Conservation (phyloP, 2,113 vertebrate genomes). For the Oreochromis spilurus region DNA sequence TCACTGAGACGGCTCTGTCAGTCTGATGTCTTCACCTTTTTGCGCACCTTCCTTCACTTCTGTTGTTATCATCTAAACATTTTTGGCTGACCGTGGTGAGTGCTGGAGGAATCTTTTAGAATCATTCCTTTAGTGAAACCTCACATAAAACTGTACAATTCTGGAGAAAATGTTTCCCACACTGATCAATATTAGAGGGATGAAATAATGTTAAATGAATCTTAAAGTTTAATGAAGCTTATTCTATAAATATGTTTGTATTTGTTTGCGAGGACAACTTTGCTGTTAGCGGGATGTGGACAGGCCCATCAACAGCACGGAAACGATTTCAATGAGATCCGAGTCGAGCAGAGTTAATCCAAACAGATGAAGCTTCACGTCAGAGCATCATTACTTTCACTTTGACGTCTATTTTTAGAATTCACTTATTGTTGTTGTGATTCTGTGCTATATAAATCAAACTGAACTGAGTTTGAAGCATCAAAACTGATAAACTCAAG, state of each 20-base stretch:
- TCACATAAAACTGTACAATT: not conserved
- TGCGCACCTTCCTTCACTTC: not conserved
- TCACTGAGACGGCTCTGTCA: not conserved
- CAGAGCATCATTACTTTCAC: not conserved
- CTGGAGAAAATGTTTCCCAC: not conserved
- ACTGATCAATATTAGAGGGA: not conserved
- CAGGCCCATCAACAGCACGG: not conserved
- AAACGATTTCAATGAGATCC: not conserved
- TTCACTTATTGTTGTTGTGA: not conserved
- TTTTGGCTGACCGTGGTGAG: fast-evolving
- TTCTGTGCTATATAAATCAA: not conserved
- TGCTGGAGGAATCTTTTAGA: not conserved
- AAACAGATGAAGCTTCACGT: not conserved
- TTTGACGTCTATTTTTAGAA: not conserved
- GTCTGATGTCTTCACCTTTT: not conserved
- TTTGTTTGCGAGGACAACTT: not conserved
- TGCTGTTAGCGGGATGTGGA: fast-evolving
- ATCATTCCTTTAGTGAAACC: not conserved
- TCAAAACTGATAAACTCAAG: too few species aligned
- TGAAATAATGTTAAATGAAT: not conserved
- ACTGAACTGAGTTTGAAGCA: not conserved
- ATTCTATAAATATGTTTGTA: not conserved
- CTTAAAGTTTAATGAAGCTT: not conserved
- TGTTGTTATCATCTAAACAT: not conserved
- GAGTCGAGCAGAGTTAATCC: not conserved